Evolutionary conservation across 1,140 invertebrate genomes (phyloP), one percentile per base, ranked within the genome.

Genomic region (Mya arenaria): DNA sequence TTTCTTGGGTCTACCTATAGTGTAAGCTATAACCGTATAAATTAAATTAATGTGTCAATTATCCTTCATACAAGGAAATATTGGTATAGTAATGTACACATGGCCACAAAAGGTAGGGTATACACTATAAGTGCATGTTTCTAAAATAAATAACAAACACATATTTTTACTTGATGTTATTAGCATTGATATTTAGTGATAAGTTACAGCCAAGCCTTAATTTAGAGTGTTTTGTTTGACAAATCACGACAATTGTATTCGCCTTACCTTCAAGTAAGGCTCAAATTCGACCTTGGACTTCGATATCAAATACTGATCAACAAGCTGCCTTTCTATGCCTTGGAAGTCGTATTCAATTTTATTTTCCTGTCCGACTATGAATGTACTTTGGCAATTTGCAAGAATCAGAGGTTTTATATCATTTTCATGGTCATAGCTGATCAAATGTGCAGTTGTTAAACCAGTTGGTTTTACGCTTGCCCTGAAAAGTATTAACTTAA

Each of bases 331-430:
- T 60, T 89, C 84, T 55, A 90, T 69, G 36, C 58, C 81, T 28
- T 52, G 68, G 81, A 88, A 90, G 71, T 90, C 86, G 68, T 90
- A 90, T 28, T 86, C 83, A 30, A 89, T 75, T 19, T 69, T 75
- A 8, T 83, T 86, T 0, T 78, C 84, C 55, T 88, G 69, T 1
- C 88, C 86, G n/a, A 88, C 63, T 44, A 85, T 69, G 58, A 89
- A 85, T 17, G 88, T 86, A 74, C 89, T 89, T 56, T 87, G 85
- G 37, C 86, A 90, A 68, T 88, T 85, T 19, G 86, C 74, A 28
- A 90, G 82, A 15, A 90, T 78, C 37, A 90, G 10, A 3, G 88
- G 86, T 32, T 86, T 63, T 17, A 90, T 23, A 62, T 90, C 89
- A 32, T 79, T 77, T 48, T 87, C 83, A 17, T 80, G 82, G 30